Evolutionary conservation across 2,888 invertebrate genomes (phyloP), one percentile per base, ranked within the genome.

Genomic region (Fragum fragum): DNA sequence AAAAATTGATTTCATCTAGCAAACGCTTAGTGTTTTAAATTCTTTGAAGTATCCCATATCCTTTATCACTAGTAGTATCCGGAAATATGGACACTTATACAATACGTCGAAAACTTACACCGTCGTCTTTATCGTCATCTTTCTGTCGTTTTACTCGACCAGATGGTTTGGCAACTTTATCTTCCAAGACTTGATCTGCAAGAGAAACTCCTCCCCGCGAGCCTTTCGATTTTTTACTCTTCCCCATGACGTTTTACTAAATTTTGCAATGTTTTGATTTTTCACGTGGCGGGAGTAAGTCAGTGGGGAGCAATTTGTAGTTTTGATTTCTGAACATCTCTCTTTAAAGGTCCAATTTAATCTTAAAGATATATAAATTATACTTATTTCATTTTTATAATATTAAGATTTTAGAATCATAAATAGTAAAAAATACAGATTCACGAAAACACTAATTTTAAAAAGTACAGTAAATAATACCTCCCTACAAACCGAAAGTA

Each of bases 151-250:
- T 98, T 14, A 95, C 95, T 81, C 97, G 95, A 86, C 96, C 96
- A 93, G 96, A 96, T 53, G 95, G 94, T 93, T 96, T 96, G 0
- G 96, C 96, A 29, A 96, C 95, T 93, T 80, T 96, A 96, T 96
- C 96, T 6, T 96, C 95, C 91, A 96, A 96, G 77, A 98, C 97
- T 94, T 98, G 97, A 90, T 97, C 96, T 26, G 97, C 97, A 73
- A 98, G 95, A 96, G 95, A 55, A 11, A 79, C 61, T 11, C 96
- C 96, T 21, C 18, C 42, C 87, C 89, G 87, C n/a, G 73, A 70
- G 6, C 72, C 74, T 79, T 87, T 96, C 0, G 96, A 96, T 0
- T 96, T 96, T 93, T 96, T 97, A 16, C 96, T 90, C 93, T 96
- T 96, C 0, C 97, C 97, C 97, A 97, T 97, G 21, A 36, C 32